Base-by-base conservation (phyloP, 2,797 vertebrate species). In the Margarornis squamiger region DNA sequence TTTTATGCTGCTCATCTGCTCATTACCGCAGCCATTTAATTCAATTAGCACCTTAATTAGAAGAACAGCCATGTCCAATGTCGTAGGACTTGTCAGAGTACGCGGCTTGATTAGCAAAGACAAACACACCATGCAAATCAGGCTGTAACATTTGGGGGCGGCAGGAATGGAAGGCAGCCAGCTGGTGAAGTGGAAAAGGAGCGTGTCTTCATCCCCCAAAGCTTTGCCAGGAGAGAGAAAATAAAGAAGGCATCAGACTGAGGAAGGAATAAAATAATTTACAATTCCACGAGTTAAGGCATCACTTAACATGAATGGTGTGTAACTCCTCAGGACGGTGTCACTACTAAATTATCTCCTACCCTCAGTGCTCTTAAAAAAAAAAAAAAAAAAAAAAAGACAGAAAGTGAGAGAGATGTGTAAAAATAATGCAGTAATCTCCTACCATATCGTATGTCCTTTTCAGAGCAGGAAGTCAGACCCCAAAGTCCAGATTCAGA, bases 21-120 rank as follows among this genome's bases (percentile, higher is more conserved):
- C 99, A 99, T 99, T 99, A 99, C 98, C 92, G 95, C 98, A 98
- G 98, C 98, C 98, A 99, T 99, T 99, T 99, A 99, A 99, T 99
- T 99, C 99, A 99, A 99, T 99, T 99, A 99, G 99, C 98, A 97
- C 98, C 98, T 98, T 99, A 99, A 99, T 99, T 99, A 99, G 99
- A 98, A 98, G 98, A 99, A 99, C 99, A 99, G 99, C 98, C 98
- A 98, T 98, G 98, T 99, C 98, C 98, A 98, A 98, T 98, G 98
- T 99, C 98, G 97, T 96, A 97, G 98, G 98, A 97, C 98, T 98
- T 98, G 98, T 99, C 98, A 98, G 97, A 97, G 98, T 97, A 97
- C 96, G 92, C 91, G 34, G 98, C 97, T 97, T 98, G 98, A 99
- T 99, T 99, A 99, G 98, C 98, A 98, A 98, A 98, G 98, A 99